A percentile compares a stretch with the other conserved stretches of the same genome.
Evolutionary conservation across 2,113 vertebrate genomes (phyloP).

Genomic region (Ammodytes dubius): DNA sequence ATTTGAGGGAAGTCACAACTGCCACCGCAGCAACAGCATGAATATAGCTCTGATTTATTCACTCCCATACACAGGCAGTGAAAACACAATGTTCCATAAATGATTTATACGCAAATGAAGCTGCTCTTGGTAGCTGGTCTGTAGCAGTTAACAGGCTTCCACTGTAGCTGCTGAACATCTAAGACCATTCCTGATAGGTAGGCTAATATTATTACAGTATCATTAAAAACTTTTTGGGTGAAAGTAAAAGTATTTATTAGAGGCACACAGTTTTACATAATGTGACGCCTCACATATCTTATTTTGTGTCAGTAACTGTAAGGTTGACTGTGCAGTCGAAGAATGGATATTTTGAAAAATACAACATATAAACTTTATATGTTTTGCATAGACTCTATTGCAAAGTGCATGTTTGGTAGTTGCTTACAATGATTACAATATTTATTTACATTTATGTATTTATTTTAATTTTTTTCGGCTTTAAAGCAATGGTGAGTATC

Average conservation of each 20-base stretch:
- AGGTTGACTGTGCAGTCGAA: not conserved
- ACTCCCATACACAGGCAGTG: slow-evolving; percentile 40
- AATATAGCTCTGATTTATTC: slow-evolving; percentile 48
- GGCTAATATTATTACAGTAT: not conserved
- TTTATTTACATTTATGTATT: too few species aligned
- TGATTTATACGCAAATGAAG: slow-evolving; percentile 62
- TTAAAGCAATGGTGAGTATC: not conserved
- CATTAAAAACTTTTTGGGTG: not conserved
- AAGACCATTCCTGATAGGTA: not conserved
- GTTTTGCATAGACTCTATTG: not conserved
- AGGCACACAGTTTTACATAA: not conserved
- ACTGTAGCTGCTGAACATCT: slow-evolving; percentile 3
- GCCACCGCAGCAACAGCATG: slow-evolving; percentile 12
- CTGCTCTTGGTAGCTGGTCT: slow-evolving; percentile 31
- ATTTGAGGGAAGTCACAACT: slow-evolving; percentile 14
- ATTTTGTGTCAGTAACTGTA: not conserved
- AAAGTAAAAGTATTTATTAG: not conserved
- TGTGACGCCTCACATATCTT: not conserved
- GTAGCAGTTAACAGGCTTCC: slow-evolving; percentile 21
- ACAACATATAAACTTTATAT: not conserved
- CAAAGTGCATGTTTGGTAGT: not conserved
- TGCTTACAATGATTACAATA: not conserved
- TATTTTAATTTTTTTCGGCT: not conserved
- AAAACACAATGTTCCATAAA: slow-evolving; percentile 65
- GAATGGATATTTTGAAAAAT: not conserved